phyloP scores from a whole-genome alignment of 2,888 invertebrate species.

The Pinctada fucata region DNA sequence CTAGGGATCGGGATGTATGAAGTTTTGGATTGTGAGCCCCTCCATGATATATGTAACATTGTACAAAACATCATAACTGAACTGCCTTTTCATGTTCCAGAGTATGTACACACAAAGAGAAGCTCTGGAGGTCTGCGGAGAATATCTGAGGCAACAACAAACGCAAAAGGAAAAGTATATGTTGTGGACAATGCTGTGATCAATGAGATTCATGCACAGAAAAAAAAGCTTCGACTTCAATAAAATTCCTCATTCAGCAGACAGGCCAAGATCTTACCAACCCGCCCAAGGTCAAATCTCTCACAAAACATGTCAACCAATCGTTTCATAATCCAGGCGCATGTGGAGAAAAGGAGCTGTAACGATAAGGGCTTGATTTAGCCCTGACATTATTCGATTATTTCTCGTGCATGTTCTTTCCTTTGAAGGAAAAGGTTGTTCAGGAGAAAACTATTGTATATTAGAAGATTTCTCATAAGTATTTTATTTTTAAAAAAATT shows the following conservation, averaged over 20 bases:
- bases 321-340: background rate
- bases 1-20: constrained; percentile 3
- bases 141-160: constrained; percentile 11
- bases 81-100: constrained; percentile 14
- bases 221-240: background rate
- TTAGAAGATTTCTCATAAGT: no score
- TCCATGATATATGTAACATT: constrained; percentile 21
- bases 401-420: no score
- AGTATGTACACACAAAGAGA: constrained; percentile 14
- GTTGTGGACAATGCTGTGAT: constrained; percentile 21
- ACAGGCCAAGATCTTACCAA: constrained; percentile 7
- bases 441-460: no score
- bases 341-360: constrained; percentile 17
- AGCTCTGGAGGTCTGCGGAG: constrained; percentile 9
- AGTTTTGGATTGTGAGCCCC: constrained; percentile 16
- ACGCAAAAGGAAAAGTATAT: constrained; percentile 5
- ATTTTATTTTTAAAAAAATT: no score
- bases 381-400: no score
- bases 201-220: constrained; percentile 11
- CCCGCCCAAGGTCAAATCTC: background rate
- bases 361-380: no score
- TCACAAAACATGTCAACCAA: background rate
- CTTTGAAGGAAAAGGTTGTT: no score
- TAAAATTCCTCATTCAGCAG: constrained; percentile 5
- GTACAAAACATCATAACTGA: constrained; percentile 22